Evolutionary conservation across 2,113 vertebrate genomes (phyloP).

Genomic region (Vidua macroura): DNA sequence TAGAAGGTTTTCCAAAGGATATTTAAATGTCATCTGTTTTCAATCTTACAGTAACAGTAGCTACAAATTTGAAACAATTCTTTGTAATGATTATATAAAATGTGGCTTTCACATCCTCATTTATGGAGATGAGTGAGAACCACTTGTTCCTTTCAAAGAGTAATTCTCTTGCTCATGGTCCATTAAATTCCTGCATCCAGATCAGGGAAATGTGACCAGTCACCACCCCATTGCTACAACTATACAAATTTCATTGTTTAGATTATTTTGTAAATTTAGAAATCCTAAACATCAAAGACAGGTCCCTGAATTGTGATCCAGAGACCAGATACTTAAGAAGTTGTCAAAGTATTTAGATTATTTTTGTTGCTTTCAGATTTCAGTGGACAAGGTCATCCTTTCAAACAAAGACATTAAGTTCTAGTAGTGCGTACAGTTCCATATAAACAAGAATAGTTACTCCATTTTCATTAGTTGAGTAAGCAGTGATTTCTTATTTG

Average conservation of each 20-base stretch:
- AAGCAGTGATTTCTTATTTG: background rate
- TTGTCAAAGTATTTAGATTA: background rate
- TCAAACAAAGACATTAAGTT: background rate
- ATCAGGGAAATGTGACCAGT: background rate
- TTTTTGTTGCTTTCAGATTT: background rate
- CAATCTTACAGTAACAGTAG: background rate
- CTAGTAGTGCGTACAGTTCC: background rate
- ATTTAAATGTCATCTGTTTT: background rate
- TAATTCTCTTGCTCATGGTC: background rate
- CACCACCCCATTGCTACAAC: fast-evolving
- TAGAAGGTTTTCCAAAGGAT: background rate
- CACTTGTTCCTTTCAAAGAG: background rate
- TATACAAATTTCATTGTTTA: background rate
- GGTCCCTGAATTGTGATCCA: background rate
- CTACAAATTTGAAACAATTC: background rate
- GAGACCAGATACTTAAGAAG: background rate
- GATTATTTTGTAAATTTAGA: background rate
- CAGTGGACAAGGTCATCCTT: background rate
- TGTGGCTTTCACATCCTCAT: background rate
- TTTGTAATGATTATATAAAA: background rate
- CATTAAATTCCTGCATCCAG: background rate
- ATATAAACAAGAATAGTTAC: background rate
- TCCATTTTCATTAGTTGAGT: background rate
- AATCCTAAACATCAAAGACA: background rate
- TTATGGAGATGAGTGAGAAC: background rate